Percentiles rank a stretch among this genome's conserved stretches.
Conservation (phyloP, 2,113 vertebrate genomes). For the Oplegnathus fasciatus region DNA sequence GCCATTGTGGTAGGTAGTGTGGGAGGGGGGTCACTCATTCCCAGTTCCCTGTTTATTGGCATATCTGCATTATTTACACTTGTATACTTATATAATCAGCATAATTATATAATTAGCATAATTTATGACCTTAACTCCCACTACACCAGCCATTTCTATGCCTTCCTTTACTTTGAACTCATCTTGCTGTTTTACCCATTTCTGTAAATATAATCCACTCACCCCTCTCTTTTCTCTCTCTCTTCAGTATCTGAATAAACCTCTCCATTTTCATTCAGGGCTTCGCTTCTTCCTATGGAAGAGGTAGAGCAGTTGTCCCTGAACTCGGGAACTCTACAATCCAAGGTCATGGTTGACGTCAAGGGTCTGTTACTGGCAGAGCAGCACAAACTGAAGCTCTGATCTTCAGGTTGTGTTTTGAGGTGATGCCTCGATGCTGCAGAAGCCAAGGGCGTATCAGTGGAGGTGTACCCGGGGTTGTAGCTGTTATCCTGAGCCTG, state of each 20-base stretch:
- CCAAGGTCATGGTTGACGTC: neutral
- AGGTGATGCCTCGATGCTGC: neutral
- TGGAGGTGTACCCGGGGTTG: neutral
- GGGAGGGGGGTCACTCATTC: neutral
- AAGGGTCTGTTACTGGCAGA: neutral
- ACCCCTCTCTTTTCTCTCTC: conserved; percentile 10
- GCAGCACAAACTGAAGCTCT: neutral
- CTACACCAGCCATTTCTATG: neutral
- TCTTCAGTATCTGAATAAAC: neutral
- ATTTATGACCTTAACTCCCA: too few relatives aligned
- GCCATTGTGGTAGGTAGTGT: neutral
- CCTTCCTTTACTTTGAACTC: neutral
- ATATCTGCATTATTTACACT: neutral
- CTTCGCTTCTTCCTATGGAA: neutral
- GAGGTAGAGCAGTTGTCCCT: neutral
- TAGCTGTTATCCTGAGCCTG: neutral
- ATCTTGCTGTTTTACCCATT: neutral
- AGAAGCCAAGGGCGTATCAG: neutral
- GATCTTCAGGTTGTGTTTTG: neutral
- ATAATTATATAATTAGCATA: too few relatives aligned
- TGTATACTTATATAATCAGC: too few relatives aligned
- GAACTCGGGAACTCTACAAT: neutral
- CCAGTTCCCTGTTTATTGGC: too few relatives aligned
- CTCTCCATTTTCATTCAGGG: neutral
- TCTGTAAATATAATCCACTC: conserved; percentile 13